Conservation (phyloP, 2,113 vertebrate species). For the Probosciger aterrimus region DNA sequence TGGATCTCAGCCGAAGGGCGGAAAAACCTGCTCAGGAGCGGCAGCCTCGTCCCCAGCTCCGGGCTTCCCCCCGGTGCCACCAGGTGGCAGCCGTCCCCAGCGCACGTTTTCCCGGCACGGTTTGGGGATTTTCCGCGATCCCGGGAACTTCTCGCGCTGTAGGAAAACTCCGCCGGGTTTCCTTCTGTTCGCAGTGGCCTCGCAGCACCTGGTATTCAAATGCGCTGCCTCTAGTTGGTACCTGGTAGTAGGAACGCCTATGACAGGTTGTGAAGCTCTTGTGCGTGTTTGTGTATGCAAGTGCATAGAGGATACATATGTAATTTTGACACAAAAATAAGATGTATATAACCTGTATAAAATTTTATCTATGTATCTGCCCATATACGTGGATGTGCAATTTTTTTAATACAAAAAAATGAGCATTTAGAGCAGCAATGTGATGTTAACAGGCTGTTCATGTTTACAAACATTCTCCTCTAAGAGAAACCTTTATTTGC, state of each 20-base stretch:
- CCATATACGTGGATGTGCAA: accelerated
- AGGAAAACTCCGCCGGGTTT: background rate
- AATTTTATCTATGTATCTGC: background rate
- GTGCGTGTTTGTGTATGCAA: no score
- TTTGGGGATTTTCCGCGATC: background rate
- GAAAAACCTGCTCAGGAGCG: background rate
- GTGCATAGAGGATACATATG: accelerated
- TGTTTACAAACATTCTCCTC: background rate
- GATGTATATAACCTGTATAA: background rate
- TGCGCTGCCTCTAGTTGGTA: accelerated
- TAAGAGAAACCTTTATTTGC: background rate
- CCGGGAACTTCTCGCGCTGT: background rate
- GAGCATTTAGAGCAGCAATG: background rate
- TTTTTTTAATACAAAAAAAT: background rate
- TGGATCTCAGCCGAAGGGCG: background rate
- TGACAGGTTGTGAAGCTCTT: background rate
- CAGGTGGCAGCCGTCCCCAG: constrained; percentile 77
- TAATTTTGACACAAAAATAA: background rate
- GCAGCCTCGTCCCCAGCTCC: background rate
- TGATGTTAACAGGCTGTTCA: background rate
- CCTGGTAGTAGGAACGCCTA: background rate
- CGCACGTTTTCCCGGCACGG: background rate
- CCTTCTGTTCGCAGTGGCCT: background rate
- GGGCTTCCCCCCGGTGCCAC: constrained; percentile 2
- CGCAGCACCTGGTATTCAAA: background rate